These are phyloP conservation scores for Takifugu rubripes DNA, from an alignment of 2,797 vertebrate genomes.

Conservation along the genomic window DNA sequence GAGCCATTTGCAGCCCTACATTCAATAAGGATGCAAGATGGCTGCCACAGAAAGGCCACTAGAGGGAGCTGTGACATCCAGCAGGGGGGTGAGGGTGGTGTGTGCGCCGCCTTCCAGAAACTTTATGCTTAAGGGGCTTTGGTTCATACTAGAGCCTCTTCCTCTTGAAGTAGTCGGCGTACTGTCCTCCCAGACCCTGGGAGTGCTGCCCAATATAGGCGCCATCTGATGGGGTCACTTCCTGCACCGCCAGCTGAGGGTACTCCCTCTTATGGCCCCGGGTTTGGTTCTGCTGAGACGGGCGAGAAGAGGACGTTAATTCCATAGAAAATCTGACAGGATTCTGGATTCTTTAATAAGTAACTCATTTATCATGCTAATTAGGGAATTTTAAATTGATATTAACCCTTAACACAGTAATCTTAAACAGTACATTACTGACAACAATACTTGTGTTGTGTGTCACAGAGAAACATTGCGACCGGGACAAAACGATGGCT, in stretches of 20 bases:
- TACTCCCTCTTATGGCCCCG: constrained; percentile 89
- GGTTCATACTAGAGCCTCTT: constrained; percentile 83
- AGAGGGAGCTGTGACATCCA: constrained; percentile 57
- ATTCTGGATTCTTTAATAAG: too few species aligned
- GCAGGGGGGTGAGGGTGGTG: constrained; percentile 2
- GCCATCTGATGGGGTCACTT: constrained; percentile 74
- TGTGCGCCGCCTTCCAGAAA: constrained; percentile 35
- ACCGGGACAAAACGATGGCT: too few species aligned
- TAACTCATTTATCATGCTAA: too few species aligned
- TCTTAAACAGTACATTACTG: neutral
- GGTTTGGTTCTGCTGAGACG: constrained; percentile 69
- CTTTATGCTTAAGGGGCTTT: constrained; percentile 46
- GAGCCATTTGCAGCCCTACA: constrained; percentile 54
- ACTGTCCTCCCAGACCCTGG: constrained; percentile 80
- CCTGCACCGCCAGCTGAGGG: constrained; percentile 82
- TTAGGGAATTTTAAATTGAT: neutral
- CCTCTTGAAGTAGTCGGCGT: constrained; percentile 90
- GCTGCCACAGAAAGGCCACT: constrained; percentile 66
- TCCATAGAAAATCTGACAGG: too few species aligned
- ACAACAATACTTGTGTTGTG: too few species aligned
- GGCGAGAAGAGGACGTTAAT: constrained; percentile 2
- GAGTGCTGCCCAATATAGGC: constrained; percentile 82
- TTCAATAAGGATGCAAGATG: constrained; percentile 53
- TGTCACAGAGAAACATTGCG: too few species aligned
- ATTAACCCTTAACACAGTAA: neutral